phyloP scores from a whole-genome alignment of 2,888 invertebrate species.

The Leptopilina drosophilae region DNA sequence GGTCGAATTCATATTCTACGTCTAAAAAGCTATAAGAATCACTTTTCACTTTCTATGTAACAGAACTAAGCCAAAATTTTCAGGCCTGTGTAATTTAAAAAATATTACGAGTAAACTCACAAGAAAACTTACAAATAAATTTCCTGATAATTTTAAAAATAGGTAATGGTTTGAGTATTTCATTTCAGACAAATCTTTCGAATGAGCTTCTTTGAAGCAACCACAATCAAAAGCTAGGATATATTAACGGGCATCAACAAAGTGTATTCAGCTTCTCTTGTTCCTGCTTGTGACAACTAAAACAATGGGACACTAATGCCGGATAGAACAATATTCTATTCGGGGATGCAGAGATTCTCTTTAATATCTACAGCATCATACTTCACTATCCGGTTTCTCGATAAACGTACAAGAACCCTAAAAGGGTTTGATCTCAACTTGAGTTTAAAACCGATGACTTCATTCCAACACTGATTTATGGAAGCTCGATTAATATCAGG shows the following conservation, averaged over 20 bases:
- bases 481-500: slow-evolving; percentile 33
- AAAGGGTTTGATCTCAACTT: slow-evolving; percentile 31
- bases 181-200: slow-evolving; percentile 7
- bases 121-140: no score
- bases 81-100: no score
- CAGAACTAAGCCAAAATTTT: no score
- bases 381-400: neutral
- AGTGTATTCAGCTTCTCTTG: slow-evolving; percentile 39
- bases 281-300: slow-evolving; percentile 38
- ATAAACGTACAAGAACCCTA: slow-evolving; percentile 19
- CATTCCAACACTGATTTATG: slow-evolving; percentile 20
- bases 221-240: slow-evolving; percentile 30
- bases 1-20: no score
- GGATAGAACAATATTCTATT: slow-evolving; percentile 37
- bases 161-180: slow-evolving; percentile 1
- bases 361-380: neutral
- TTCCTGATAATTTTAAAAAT: no score
- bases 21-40: no score
- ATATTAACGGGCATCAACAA: slow-evolving; percentile 38
- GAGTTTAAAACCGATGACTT: slow-evolving; percentile 10
- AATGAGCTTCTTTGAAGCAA: slow-evolving; percentile 13
- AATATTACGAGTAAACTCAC: no score
- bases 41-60: no score
- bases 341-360: slow-evolving; percentile 10
- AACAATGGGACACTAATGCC: slow-evolving; percentile 28